phyloP scores from a whole-genome alignment of 2,888 invertebrate genomes.

The Trachelus iudaicus region DNA sequence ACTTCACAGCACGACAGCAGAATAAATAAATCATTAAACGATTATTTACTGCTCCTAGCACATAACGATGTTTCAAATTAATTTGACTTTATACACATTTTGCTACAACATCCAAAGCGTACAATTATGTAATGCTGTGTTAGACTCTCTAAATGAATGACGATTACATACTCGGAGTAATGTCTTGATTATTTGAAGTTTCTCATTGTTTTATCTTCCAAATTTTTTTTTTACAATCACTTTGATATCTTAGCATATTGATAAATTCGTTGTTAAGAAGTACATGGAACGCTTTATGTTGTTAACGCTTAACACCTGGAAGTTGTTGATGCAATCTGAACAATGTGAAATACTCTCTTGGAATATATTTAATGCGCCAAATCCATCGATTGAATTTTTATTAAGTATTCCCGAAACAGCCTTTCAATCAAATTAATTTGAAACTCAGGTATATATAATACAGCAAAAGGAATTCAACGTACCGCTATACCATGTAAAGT shows the following conservation, averaged over 20 bases:
- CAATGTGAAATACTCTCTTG: neutral
- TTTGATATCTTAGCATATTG: neutral
- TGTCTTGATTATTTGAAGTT: neutral
- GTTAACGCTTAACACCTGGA: neutral
- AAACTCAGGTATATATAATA: constrained; percentile 2
- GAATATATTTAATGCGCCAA: neutral
- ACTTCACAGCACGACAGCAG: constrained; percentile 19
- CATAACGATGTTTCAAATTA: constrained; percentile 26
- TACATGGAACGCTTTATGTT: neutral
- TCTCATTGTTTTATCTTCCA: neutral
- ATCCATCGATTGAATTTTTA: neutral
- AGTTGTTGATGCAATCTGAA: neutral
- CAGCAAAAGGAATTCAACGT: neutral
- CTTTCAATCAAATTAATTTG: constrained; percentile 19
- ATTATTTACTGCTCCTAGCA: constrained; percentile 6
- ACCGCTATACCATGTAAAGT: neutral
- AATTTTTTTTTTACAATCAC: neutral
- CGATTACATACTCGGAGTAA: neutral
- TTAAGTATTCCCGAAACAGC: neutral
- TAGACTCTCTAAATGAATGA: neutral
- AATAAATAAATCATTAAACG: constrained; percentile 22
- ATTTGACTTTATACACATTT: constrained; percentile 20
- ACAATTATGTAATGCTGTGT: neutral
- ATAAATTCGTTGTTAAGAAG: neutral
- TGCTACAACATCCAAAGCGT: neutral